Evolutionary conservation across 2,888 invertebrate genomes (phyloP).

Genomic region (Cheilosia variabilis): DNA sequence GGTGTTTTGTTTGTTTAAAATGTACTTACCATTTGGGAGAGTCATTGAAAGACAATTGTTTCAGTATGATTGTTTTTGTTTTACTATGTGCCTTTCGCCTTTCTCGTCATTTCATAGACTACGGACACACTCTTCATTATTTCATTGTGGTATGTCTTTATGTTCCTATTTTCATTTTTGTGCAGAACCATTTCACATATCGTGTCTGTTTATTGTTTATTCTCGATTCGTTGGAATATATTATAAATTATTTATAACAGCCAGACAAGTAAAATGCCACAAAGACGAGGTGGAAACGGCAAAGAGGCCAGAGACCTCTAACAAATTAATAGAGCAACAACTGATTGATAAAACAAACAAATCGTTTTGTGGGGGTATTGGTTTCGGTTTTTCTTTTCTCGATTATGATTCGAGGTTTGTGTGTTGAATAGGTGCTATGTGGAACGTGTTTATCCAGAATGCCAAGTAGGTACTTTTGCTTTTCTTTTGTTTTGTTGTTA

Average conservation of each 20-base stretch:
- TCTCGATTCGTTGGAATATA: slow-evolving; percentile 30
- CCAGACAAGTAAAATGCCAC: slow-evolving; percentile 6
- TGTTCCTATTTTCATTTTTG: slow-evolving; percentile 5
- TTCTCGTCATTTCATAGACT: background rate
- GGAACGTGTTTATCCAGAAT: slow-evolving; percentile 38
- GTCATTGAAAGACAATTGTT: slow-evolving; percentile 30
- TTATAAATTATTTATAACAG: slow-evolving; percentile 40
- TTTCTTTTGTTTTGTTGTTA: slow-evolving; percentile 30
- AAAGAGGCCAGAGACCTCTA: slow-evolving; percentile 40
- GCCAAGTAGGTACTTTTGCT: slow-evolving; percentile 34
- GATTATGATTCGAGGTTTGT: slow-evolving; percentile 38
- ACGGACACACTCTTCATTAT: background rate
- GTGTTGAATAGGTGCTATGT: slow-evolving; percentile 28
- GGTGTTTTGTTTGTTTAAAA: background rate
- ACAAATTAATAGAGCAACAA: slow-evolving; percentile 50
- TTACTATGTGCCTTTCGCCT: background rate
- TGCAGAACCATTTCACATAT: slow-evolving; percentile 26
- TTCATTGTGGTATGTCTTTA: background rate
- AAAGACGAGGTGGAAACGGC: slow-evolving; percentile 2
- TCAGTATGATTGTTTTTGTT: slow-evolving; percentile 38
- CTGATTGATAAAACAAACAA: slow-evolving; percentile 70
- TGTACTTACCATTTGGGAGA: background rate
- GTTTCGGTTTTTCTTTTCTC: background rate
- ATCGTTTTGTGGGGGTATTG: slow-evolving; percentile 39
- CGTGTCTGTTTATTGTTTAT: slow-evolving; percentile 45